Evolutionary conservation across 2,888 invertebrate species (phyloP).

Genomic region (Syrphus vitripennis): DNA sequence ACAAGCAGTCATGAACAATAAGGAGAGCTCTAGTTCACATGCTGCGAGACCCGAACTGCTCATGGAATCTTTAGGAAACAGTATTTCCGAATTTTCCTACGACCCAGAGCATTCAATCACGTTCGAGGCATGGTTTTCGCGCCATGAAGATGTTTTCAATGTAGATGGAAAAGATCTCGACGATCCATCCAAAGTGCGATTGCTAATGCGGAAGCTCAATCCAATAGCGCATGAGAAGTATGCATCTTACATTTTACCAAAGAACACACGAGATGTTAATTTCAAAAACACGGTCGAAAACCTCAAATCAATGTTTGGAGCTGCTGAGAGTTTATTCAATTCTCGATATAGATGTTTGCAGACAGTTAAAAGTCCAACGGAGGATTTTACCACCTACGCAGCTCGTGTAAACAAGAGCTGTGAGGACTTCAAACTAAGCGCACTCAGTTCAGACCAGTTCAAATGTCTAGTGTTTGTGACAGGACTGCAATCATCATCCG

Average conservation of each 20-base stretch:
- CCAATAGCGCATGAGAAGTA: neutral
- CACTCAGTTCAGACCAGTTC: neutral
- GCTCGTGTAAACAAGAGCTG: neutral
- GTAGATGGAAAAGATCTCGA: too few species aligned
- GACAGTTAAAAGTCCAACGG: neutral
- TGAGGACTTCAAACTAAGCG: neutral
- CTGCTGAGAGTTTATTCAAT: neutral
- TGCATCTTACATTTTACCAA: neutral
- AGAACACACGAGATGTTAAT: too few species aligned
- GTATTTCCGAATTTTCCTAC: too few species aligned
- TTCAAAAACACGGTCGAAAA: too few species aligned
- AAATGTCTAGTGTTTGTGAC: too few species aligned
- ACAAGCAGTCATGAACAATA: neutral
- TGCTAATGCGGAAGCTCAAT: too few species aligned
- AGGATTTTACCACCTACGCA: conserved; percentile 6
- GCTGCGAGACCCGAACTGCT: neutral
- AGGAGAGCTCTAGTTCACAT: neutral
- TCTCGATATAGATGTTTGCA: conserved; percentile 13
- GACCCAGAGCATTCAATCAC: neutral
- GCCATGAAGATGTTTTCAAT: neutral
- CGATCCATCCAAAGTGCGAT: too few species aligned
- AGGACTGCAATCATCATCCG: too few species aligned
- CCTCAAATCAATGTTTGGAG: neutral
- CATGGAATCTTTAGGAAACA: too few species aligned
- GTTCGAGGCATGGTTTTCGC: neutral